Conservation (phyloP, 30 jellyfish, hydroid and myxozoan genomes). For the Kudoa iwatai region DNA sequence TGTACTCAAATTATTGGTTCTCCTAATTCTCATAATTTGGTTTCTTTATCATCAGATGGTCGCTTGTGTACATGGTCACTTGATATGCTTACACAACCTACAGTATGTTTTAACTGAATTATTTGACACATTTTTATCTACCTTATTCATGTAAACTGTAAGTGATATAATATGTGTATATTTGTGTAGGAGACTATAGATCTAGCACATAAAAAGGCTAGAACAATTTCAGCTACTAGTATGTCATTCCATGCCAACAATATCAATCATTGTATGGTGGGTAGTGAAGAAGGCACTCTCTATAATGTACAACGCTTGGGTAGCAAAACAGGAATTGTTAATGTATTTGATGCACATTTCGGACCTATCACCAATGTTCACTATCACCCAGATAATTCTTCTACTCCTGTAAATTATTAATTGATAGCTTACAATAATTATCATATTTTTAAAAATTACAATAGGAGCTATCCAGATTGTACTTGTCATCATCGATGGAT, state of each 20-base stretch:
- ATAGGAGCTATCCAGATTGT: constrained; percentile 50
- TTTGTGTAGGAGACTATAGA: constrained; percentile 54
- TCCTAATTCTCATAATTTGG: constrained; percentile 67
- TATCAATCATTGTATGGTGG: constrained; percentile 67
- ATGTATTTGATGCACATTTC: constrained; percentile 53
- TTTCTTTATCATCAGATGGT: constrained; percentile 72
- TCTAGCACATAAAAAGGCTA: constrained; percentile 42
- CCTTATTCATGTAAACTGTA: background rate
- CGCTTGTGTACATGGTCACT: constrained; percentile 87
- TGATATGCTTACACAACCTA: constrained; percentile 89
- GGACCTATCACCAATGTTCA: constrained; percentile 76
- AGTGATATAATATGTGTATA: background rate
- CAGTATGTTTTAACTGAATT: constrained; percentile 4
- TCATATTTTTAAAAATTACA: constrained; percentile 2
- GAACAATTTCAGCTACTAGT: constrained; percentile 43
- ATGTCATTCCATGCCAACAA: constrained; percentile 77
- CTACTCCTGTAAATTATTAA: background rate
- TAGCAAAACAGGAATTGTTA: constrained; percentile 67
- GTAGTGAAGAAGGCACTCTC: constrained; percentile 86
- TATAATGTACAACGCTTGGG: constrained; percentile 75
- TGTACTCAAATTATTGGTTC: constrained; percentile 70
- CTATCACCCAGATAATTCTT: constrained; percentile 7
- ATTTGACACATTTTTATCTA: background rate
- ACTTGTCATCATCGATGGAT: constrained; percentile 53
- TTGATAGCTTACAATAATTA: background rate